These are phyloP conservation scores for Mongoloraphidia duomilia DNA, from an alignment of 2,888 invertebrate genomes.

Conservation along the genomic window DNA sequence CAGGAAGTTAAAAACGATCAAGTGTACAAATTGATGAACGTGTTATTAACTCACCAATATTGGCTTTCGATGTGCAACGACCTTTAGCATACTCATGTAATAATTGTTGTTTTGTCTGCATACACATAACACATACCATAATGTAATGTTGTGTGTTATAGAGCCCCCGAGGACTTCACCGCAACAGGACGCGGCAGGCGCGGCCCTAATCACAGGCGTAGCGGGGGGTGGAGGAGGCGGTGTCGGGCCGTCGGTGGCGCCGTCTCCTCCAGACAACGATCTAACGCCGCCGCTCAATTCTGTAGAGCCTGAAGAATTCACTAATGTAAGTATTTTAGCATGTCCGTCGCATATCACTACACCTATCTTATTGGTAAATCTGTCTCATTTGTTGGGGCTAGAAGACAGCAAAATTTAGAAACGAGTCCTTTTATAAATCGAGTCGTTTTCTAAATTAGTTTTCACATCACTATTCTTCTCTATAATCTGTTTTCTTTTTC, in stretches of 20 bases:
- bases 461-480: no score
- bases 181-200: constrained; percentile 53
- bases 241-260: constrained; percentile 29
- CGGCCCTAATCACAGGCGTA: constrained; percentile 14
- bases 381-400: no score
- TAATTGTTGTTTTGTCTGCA: not conserved
- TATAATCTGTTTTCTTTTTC: no score
- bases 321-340: constrained; percentile 28
- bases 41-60: no score
- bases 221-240: not conserved
- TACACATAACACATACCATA: no score
- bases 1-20: no score
- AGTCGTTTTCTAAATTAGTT: no score
- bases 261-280: constrained; percentile 9
- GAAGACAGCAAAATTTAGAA: no score
- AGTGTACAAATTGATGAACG: no score
- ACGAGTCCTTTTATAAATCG: no score
- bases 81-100: not conserved
- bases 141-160: constrained; percentile 25
- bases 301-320: constrained; percentile 31
- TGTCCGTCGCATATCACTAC: not conserved
- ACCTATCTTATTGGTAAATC: not conserved
- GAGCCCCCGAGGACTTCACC: constrained; percentile 67
- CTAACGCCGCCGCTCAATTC: constrained; percentile 21
- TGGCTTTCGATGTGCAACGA: no score